These are phyloP conservation scores for Corvus moneduloides DNA, from an alignment of 2,113 vertebrate species.

Conservation along the genomic window DNA sequence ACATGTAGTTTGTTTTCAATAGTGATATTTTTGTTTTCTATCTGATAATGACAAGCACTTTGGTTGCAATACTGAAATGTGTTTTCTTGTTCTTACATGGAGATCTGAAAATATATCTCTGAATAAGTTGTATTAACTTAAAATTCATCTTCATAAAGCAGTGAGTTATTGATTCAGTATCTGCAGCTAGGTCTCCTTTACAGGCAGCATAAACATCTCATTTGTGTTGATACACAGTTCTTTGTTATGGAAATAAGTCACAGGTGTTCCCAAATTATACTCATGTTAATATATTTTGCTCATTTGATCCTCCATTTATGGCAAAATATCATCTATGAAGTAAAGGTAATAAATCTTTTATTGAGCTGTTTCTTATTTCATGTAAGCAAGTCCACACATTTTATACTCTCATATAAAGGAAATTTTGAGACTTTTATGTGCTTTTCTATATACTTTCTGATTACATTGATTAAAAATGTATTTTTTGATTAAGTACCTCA, in stretches of 20 bases:
- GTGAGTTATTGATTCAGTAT: not conserved
- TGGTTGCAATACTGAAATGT: not conserved
- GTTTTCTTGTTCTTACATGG: not conserved
- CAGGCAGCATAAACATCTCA: not conserved
- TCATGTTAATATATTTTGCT: not conserved
- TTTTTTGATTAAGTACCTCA: not conserved
- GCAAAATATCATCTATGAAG: not conserved
- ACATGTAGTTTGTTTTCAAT: not conserved
- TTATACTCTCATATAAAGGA: not conserved
- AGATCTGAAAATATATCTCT: not conserved
- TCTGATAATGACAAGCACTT: not conserved
- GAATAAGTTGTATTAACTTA: not conserved
- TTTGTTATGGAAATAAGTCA: not conserved
- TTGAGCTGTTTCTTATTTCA: not conserved
- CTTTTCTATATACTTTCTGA: not conserved
- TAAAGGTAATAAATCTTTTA: not conserved
- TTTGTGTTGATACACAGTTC: not conserved
- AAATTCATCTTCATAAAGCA: not conserved
- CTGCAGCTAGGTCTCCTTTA: not conserved
- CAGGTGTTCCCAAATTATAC: not conserved
- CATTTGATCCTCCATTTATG: too few species aligned
- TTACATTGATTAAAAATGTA: not conserved
- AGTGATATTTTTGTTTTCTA: not conserved
- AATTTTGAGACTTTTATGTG: not conserved
- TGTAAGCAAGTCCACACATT: not conserved